These are phyloP conservation scores for Gnathonemus longibarbis DNA, from an alignment of 2,113 vertebrate species.

Conservation along the genomic window DNA sequence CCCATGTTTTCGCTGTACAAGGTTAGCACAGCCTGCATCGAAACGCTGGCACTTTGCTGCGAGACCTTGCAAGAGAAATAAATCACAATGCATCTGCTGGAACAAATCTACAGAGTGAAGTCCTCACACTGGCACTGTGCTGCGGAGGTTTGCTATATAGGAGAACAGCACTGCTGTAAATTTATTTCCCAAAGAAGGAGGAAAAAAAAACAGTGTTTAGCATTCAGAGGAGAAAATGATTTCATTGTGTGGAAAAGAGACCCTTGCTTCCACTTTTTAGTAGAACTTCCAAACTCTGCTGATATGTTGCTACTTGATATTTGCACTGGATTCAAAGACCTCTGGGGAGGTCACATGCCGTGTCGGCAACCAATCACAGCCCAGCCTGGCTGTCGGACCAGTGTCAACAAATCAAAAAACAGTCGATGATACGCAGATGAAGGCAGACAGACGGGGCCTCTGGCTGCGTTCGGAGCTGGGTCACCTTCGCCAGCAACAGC, in stretches of 20 bases:
- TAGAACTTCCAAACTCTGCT: constrained; percentile 34
- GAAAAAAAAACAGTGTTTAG: background rate
- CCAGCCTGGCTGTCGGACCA: constrained; percentile 35
- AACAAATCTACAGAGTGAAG: background rate
- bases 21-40: background rate
- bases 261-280: background rate
- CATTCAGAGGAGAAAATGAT: background rate
- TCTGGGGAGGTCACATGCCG: constrained; percentile 40
- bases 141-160: background rate
- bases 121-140: background rate
- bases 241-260: background rate
- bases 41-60: background rate
- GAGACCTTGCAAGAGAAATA: background rate
- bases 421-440: constrained; percentile 40
- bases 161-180: background rate
- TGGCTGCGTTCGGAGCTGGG: background rate
- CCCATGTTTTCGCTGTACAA: background rate
- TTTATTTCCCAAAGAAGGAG: background rate
- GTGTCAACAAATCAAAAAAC: constrained; percentile 49
- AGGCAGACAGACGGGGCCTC: constrained; percentile 40
- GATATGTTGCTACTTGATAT: constrained; percentile 32
- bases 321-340: constrained; percentile 37
- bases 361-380: constrained; percentile 52
- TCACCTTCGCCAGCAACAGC: background rate
- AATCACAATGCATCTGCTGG: background rate